Base-by-base conservation (phyloP, 2,888 invertebrate genomes). In the Theretra japonica region DNA sequence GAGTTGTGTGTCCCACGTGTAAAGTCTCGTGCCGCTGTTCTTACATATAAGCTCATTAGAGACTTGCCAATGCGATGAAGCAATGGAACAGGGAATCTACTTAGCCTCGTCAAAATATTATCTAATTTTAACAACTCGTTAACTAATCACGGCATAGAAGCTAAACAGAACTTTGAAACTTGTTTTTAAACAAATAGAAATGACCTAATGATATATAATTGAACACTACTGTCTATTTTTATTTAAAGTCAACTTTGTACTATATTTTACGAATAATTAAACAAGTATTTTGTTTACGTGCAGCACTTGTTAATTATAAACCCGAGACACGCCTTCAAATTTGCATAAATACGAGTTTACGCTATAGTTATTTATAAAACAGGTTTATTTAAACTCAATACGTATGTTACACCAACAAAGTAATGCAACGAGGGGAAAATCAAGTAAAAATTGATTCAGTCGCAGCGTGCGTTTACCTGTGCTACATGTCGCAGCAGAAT, bases 241-340 rank as follows among this genome's bases (percentile, higher is more conserved):
- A 41, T 41, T 41, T 11, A 41, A 15, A 41, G 3, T 41, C 41
- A 3, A 41, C 15, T 41, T 15, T 41, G 41, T 15, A 41, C 41
- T 15, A 41, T 11, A 41, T 41, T 41, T 41, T 11, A 41, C 41
- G 41, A 41, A 41, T 41, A 41, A 41, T 41, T 15, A 15, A 15
- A 41, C 11, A 41, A 41, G 41, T 41, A 41, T 41, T 41, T 41
- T 62, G 33, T 62, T 33, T 62, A 62, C 33, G 62, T 21, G n/a
- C 3, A 19, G 19, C 7, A 41, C n/a, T 41, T 41, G n/a, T 48
- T 23, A 17, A 23, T 41, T 48, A 17, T 15, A 65, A 23, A 48
- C 23, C 17, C 65, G 23, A 21, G 62, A 65, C 65, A 65, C 65
- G 23, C 65, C 65, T 65, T 48, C 65, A 15, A 48, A 48, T 65